A percentile compares a stretch with the other conserved stretches of the same genome.
Conservation (phyloP, 2,113 vertebrate species). For the Danio rerio region DNA sequence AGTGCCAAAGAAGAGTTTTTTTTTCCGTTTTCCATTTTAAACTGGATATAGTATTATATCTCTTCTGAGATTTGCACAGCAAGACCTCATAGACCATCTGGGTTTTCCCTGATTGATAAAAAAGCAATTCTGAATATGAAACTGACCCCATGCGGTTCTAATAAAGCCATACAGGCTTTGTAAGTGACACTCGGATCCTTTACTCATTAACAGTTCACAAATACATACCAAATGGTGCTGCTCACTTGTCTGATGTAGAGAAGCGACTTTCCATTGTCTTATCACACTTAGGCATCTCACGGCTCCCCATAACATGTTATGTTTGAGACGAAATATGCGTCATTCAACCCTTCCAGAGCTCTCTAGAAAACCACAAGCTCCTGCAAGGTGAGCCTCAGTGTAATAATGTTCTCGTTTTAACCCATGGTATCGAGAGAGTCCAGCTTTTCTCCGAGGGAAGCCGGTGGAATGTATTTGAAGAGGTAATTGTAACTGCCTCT, state of each 20-base stretch:
- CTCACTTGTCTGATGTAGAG: constrained; percentile 7
- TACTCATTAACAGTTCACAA: constrained; percentile 64
- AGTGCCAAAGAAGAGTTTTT: constrained; percentile 53
- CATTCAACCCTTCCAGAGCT: constrained; percentile 48
- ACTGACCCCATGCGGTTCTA: constrained; percentile 67
- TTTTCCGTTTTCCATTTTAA: constrained; percentile 48
- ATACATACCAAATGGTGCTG: constrained; percentile 56
- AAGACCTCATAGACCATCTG: constrained; percentile 57
- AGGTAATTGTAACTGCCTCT: constrained; percentile 7
- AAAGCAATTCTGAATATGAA: constrained; percentile 56
- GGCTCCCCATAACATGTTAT: constrained; percentile 62
- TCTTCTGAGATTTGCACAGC: constrained; percentile 12
- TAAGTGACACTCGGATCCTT: constrained; percentile 61
- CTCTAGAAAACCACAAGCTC: constrained; percentile 54
- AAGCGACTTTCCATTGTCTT: constrained; percentile 39
- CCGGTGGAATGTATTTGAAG: constrained; percentile 31
- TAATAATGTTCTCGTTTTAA: constrained; percentile 51
- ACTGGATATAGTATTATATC: constrained; percentile 57
- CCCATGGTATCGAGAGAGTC: background rate
- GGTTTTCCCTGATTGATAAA: constrained; percentile 60
- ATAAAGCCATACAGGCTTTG: constrained; percentile 59
- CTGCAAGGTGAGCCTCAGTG: constrained; percentile 59
- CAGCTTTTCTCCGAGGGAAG: constrained; percentile 25
- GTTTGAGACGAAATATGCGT: constrained; percentile 63
- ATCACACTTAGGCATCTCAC: constrained; percentile 67